phyloP scores from a whole-genome alignment of 1,140 invertebrate genomes.

The Musca vetustissima region DNA sequence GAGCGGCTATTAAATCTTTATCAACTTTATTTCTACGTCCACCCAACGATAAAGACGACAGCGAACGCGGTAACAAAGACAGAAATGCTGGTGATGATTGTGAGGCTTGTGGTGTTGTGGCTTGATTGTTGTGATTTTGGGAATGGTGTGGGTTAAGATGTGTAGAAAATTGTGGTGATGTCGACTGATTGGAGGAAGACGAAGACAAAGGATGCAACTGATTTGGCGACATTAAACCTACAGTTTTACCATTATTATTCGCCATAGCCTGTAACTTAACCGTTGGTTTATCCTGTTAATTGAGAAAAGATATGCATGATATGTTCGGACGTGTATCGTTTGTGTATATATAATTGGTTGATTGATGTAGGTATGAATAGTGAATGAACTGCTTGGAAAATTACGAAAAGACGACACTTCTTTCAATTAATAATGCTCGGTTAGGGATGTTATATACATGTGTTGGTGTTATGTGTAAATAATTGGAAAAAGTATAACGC shows the following conservation, averaged over 20 bases:
- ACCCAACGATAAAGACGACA: conserved; percentile 58
- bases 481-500: too few species aligned
- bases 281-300: conserved; percentile 45
- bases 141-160: conserved; percentile 40
- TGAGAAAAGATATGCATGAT: conserved; percentile 11
- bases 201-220: conserved; percentile 50
- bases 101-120: conserved; percentile 39
- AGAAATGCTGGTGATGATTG: conserved; percentile 55
- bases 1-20: conserved; percentile 43
- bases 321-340: conserved; percentile 1
- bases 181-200: conserved; percentile 38
- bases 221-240: conserved; percentile 50
- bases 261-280: conserved; percentile 43
- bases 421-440: too few species aligned
- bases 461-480: too few species aligned
- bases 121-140: conserved; percentile 41
- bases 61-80: conserved; percentile 60
- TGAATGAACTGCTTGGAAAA: too few species aligned
- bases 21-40: conserved; percentile 53
- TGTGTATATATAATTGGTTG: background rate
- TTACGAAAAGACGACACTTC: too few species aligned
- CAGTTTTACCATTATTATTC: conserved; percentile 41
- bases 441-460: too few species aligned
- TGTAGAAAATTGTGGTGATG: conserved; percentile 41
- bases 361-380: too few species aligned